Evolutionary conservation across 2,113 vertebrate genomes (phyloP), one percentile per base, ranked within the genome.

Genomic region (Perca fluviatilis): DNA sequence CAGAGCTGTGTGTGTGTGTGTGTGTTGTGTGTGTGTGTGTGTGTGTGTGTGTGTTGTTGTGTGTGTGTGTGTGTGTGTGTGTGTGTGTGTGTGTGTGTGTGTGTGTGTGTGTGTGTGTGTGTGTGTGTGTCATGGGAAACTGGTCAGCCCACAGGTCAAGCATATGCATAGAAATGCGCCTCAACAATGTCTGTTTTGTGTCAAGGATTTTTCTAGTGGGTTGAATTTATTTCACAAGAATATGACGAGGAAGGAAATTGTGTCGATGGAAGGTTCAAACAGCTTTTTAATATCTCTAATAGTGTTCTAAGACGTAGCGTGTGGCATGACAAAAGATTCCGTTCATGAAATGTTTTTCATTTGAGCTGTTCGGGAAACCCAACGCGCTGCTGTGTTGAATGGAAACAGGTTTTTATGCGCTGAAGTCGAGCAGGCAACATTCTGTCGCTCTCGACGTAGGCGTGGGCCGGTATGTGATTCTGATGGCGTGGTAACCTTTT

Each of bases 151-250:
- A 11, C 49, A 49, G 66, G 66, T 75, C 47, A 58, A 65, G 15
- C 21, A 6, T n/a, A 78, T 43, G 68, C 68, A 65, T 43, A 51
- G 53, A 76, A 77, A 83, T 43, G n/a, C 2, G 16, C n/a, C 16
- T 25, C 13, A 10, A 36, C 30, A 67, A 36, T 5, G 11, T 40
- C 63, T 6, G 43, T 47, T 81, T 81, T 77, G 47, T 68, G 63
- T 56, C 18, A 25, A 43, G 19, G 60, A 1, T 36, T 80, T 79
- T 19, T 46, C 14, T 1, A 3, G 23, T 23, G 25, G 47, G 43
- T 58, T 47, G 60, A 46, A 27, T 64, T 64, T 6, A 36, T 75
- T 69, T 47, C 53, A 4, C 43, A 49, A 27, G 33, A 54, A 54
- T 2, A 15, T 9, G n/a, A 50, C 0, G 25, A 47, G 46, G 30